Percentiles rank a stretch among this genome's conserved stretches.
These are phyloP conservation scores for Micronisus gabar DNA, from an alignment of 2,113 vertebrate species.

Conservation along the genomic window DNA sequence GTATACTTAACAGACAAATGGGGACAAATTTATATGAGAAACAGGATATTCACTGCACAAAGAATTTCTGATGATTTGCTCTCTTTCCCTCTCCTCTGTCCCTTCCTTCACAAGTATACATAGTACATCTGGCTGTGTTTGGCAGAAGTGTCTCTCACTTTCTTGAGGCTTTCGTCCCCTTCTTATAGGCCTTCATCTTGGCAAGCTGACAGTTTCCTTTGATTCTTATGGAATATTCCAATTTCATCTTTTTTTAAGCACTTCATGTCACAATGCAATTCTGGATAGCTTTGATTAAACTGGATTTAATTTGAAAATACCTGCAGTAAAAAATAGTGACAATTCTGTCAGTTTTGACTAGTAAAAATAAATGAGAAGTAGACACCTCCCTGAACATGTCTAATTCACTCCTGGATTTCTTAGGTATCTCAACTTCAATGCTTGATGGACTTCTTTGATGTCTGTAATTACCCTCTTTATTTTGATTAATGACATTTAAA, in stretches of 20 bases:
- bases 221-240: not conserved
- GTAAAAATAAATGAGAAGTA: not conserved
- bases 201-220: not conserved
- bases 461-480: not conserved
- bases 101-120: not conserved
- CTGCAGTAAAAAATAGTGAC: not conserved
- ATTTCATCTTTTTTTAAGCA: not conserved
- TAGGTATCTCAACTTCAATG: not conserved
- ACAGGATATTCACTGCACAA: not conserved
- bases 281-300: not conserved
- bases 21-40: not conserved
- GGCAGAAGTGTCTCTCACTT: not conserved
- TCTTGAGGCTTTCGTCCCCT: not conserved
- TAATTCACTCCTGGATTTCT: not conserved
- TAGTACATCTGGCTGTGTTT: not conserved
- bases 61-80: not conserved
- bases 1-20: not conserved
- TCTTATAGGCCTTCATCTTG: not conserved
- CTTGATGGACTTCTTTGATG: not conserved
- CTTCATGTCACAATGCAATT: not conserved
- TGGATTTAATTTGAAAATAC: not conserved
- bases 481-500: not conserved
- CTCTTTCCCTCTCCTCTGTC: not conserved
- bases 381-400: not conserved
- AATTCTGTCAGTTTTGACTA: not conserved